Base-by-base conservation (phyloP, 1,140 invertebrate species). In the Trachymyrmex cornetzi region DNA sequence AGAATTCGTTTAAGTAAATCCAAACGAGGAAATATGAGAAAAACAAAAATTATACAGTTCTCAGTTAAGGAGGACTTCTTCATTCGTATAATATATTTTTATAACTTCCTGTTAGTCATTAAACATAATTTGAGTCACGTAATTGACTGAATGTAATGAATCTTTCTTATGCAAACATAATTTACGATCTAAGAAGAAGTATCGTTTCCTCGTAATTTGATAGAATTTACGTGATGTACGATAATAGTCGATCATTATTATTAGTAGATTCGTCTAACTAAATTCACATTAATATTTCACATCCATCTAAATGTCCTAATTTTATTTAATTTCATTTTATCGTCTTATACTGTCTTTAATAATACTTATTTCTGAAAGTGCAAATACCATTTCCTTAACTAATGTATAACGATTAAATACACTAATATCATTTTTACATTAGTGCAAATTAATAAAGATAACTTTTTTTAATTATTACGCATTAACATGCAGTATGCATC, bases 261-360 rank as follows among this genome's bases (percentile, higher is more conserved):
- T 81, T 71, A 81, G 38, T 81, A 71, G 38, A 81, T 71, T 71
- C 14, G 48, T 71, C 48, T 71, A 69, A 16, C 30, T 55, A 55
- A 79, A 50, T 50, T 2, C 3, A 19, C 64, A 71, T 69, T 71
- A 81, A 81, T 22, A 38, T 38, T 57, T 69, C 30, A 80, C n/a
- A 11, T 19, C 0, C 19, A 24, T 38, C n/a, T 24, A 44, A 44
- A 53, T 48, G n/a, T 24, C 6, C 64, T 34, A 79, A 77, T 48
- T 30, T 59, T 16, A 14, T 57, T 38, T 0, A 24, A 48, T 67
- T 67, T 44, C 1, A 44, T 22, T 44, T 67, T 22, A 67, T 22
- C 19, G 11, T 38, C 4, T 44, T n/a, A 2, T 44, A 67, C 11
- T 67, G 16, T 50, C 12, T 69, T 48, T 69, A 69, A 69, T 69